phyloP scores from a whole-genome alignment of 2,888 invertebrate genomes.

The Panzeria rudis region DNA sequence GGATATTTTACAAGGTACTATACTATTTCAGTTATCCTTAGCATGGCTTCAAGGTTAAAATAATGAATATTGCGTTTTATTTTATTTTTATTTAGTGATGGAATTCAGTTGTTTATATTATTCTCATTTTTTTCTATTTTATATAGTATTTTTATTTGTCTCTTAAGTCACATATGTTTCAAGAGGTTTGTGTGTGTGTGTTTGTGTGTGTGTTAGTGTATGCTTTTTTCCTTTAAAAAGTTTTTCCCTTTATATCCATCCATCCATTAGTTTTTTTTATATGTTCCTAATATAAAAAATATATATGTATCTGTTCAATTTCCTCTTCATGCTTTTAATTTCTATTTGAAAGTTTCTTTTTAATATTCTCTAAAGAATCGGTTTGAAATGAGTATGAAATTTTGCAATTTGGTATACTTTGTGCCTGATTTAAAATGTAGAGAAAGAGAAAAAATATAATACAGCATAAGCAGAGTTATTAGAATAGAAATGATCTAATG shows the following conservation, averaged over 20 bases:
- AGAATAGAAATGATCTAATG: slow-evolving; percentile 41
- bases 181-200: slow-evolving; percentile 16
- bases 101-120: slow-evolving; percentile 17
- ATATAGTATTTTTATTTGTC: slow-evolving; percentile 50
- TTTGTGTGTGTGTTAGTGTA: background rate
- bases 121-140: background rate
- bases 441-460: background rate
- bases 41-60: slow-evolving; percentile 61
- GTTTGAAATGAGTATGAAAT: slow-evolving; percentile 30
- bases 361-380: slow-evolving; percentile 53
- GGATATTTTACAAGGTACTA: background rate
- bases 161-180: slow-evolving; percentile 59
- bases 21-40: slow-evolving; percentile 14
- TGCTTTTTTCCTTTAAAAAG: background rate
- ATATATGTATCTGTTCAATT: background rate
- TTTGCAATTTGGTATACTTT: slow-evolving; percentile 42
- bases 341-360: slow-evolving; percentile 8
- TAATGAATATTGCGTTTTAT: slow-evolving; percentile 55
- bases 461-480: slow-evolving; percentile 37
- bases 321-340: slow-evolving; percentile 10
- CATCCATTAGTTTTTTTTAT: background rate
- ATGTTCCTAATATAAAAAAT: background rate
- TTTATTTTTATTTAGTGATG: slow-evolving; percentile 58
- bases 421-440: slow-evolving; percentile 19
- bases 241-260: background rate